Evolutionary conservation across 2,797 vertebrate genomes (phyloP).

Genomic region (Schizothorax lantsangensis): DNA sequence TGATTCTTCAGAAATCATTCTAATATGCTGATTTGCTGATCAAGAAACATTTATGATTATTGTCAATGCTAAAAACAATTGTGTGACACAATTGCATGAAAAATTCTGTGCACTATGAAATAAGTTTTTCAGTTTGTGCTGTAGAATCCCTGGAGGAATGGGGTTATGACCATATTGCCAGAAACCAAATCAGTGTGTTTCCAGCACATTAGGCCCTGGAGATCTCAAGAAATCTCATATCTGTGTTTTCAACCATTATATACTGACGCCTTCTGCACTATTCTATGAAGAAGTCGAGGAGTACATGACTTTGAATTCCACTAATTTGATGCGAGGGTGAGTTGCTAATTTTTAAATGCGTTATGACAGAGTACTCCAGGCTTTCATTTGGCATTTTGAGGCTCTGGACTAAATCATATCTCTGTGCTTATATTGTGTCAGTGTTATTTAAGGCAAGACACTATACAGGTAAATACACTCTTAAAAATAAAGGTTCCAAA

Average conservation of each 20-base stretch:
- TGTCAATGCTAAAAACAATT: neutral
- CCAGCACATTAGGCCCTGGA: conserved; percentile 8
- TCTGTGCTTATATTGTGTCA: neutral
- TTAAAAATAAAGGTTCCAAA: neutral
- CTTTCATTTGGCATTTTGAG: conserved; percentile 23
- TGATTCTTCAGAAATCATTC: neutral
- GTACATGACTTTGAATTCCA: neutral
- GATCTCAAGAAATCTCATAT: conserved; percentile 13
- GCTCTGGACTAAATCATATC: neutral
- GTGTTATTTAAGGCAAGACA: neutral
- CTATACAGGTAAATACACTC: neutral
- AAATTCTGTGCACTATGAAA: neutral
- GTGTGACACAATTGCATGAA: neutral
- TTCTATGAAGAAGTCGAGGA: neutral
- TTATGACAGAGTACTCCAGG: conserved; percentile 37
- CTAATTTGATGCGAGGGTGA: conserved; percentile 23
- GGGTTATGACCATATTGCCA: neutral
- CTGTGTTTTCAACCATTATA: conserved; percentile 21
- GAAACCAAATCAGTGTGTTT: conserved; percentile 28
- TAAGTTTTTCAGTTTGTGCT: neutral
- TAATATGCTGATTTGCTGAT: neutral
- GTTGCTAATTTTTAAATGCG: conserved; percentile 36
- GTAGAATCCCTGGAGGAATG: neutral
- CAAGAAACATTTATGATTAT: neutral
- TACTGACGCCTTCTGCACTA: neutral